Conservation (phyloP, 2,797 vertebrate genomes). For the Gambusia yucatana region DNA sequence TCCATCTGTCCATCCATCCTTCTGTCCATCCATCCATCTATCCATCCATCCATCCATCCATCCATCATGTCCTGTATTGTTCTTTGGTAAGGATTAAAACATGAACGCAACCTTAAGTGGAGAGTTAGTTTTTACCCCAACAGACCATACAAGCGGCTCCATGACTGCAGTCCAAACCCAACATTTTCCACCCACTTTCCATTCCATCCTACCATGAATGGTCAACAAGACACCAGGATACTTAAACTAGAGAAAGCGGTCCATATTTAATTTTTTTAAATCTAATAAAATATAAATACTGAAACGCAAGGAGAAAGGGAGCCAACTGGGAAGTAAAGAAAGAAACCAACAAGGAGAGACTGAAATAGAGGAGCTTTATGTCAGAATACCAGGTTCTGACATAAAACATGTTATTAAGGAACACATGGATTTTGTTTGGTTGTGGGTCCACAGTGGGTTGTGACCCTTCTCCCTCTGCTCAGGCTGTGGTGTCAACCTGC, state of each 20-base stretch:
- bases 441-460: background rate
- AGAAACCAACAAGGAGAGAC: too few relatives aligned
- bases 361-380: too few relatives aligned
- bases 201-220: background rate
- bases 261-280: too few relatives aligned
- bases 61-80: background rate
- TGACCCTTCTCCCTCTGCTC: background rate
- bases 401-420: background rate
- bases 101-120: background rate
- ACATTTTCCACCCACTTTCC: background rate
- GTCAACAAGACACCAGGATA: background rate
- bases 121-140: background rate
- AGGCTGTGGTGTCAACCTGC: constrained; percentile 1
- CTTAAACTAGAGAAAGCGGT: background rate
- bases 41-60: background rate
- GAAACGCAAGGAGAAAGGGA: too few relatives aligned
- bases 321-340: too few relatives aligned
- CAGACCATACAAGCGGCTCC: background rate
- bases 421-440: background rate
- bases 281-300: too few relatives aligned
- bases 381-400: too few relatives aligned
- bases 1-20: background rate
- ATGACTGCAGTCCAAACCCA: background rate
- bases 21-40: background rate
- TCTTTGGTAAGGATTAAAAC: background rate